These are phyloP conservation scores for Girardinichthys multiradiatus DNA, from an alignment of 2,113 vertebrate genomes.

Conservation along the genomic window DNA sequence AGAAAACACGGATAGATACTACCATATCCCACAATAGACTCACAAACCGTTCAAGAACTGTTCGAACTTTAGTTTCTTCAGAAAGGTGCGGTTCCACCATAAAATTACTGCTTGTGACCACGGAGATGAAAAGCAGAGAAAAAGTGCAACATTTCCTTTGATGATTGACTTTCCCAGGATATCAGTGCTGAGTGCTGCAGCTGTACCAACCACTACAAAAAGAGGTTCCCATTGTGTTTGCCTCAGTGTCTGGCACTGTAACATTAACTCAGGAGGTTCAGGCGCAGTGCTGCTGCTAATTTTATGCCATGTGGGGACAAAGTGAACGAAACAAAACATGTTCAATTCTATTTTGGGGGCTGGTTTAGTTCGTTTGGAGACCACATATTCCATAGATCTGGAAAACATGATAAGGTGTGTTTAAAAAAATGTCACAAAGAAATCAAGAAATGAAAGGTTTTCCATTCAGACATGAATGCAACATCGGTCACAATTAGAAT, in stretches of 20 bases:
- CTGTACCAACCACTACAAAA: conserved; percentile 2
- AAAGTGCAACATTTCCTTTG: conserved; percentile 24
- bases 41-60: conserved; percentile 5
- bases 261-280: conserved; percentile 2
- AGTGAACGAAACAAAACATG: conserved; percentile 11
- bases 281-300: background rate
- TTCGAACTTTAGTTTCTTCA: conserved; percentile 13
- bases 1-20: background rate
- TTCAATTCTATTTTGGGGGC: conserved; percentile 2
- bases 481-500: background rate
- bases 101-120: conserved; percentile 18
- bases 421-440: background rate
- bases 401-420: conserved; percentile 2
- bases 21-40: conserved; percentile 1
- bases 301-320: conserved; percentile 8
- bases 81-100: conserved; percentile 35
- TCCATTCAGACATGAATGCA: background rate
- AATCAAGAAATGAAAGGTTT: background rate
- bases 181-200: conserved; percentile 6
- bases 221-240: conserved; percentile 43
- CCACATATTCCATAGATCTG: conserved; percentile 8
- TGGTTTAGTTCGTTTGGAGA: conserved; percentile 5
- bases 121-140: conserved; percentile 40
- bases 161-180: conserved; percentile 52
- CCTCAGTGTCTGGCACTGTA: conserved; percentile 19